Percentiles rank a stretch among this genome's conserved stretches.
Conservation (phyloP, 2,888 invertebrate genomes). For the Yponomeuta cagnagella region DNA sequence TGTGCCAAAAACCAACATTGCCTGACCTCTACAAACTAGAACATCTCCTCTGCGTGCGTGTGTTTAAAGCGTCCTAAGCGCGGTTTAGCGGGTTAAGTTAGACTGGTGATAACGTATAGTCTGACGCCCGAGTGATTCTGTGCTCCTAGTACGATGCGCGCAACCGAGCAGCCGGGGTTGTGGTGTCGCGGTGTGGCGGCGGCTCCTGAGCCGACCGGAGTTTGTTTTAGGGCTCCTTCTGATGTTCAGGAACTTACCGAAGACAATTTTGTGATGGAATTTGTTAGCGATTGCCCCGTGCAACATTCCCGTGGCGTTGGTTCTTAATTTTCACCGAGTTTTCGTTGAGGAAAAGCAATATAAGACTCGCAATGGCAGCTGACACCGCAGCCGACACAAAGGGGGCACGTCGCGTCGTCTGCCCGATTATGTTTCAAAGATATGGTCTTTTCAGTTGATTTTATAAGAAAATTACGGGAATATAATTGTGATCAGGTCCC, state of each 20-base stretch:
- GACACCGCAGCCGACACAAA: background rate
- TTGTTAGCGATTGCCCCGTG: background rate
- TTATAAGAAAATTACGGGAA: background rate
- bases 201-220: background rate
- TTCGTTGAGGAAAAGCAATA: background rate
- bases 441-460: background rate
- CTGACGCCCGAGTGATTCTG: slow-evolving; percentile 38
- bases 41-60: background rate
- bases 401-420: background rate
- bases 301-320: background rate
- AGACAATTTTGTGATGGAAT: background rate
- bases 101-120: slow-evolving; percentile 15
- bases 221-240: background rate
- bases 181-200: slow-evolving; percentile 21
- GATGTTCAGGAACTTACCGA: background rate
- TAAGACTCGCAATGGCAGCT: background rate
- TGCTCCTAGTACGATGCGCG: slow-evolving; percentile 64
- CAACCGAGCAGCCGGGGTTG: slow-evolving; percentile 51
- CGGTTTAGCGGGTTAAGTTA: slow-evolving; percentile 1
- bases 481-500: no score
- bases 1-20: slow-evolving; percentile 1
- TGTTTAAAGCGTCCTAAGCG: background rate
- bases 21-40: background rate
- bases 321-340: background rate
- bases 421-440: background rate